Evolutionary conservation across 1,140 invertebrate species (phyloP).

Genomic region (Eriocheir sinensis): DNA sequence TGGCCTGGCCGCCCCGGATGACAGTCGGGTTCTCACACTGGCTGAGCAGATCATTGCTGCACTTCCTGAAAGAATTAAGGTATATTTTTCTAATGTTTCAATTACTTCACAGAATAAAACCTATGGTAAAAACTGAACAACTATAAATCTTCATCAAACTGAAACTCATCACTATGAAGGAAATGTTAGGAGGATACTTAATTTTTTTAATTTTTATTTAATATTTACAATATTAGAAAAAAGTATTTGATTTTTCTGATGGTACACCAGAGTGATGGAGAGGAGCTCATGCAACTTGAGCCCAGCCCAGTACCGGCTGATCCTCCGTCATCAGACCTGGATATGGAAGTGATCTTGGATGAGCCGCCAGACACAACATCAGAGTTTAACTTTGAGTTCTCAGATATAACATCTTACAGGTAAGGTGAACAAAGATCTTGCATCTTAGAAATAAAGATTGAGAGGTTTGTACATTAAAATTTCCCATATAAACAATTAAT

Average conservation of each 20-base stretch:
- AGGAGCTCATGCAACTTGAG: constrained; percentile 78
- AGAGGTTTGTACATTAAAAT: too few species aligned
- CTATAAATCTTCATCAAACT: too few species aligned
- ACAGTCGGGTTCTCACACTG: constrained; percentile 90
- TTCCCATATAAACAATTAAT: too few species aligned
- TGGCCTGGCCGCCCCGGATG: constrained; percentile 72
- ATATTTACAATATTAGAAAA: not conserved
- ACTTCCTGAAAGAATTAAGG: constrained; percentile 97
- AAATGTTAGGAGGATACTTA: not conserved
- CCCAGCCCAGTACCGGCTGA: constrained; percentile 70
- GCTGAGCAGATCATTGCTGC: constrained; percentile 99
- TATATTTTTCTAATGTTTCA: too few species aligned
- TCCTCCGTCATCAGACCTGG: constrained; percentile 73
- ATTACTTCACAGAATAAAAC: too few species aligned
- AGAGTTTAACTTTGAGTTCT: constrained; percentile 90
- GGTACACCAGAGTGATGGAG: constrained; percentile 75
- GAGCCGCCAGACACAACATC: constrained; percentile 81
- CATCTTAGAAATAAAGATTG: too few species aligned
- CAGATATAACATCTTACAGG: constrained; percentile 85
- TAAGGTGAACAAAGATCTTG: constrained; percentile 1
- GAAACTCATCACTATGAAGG: constrained; percentile 83
- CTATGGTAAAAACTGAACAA: too few species aligned
- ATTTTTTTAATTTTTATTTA: not conserved
- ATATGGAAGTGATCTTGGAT: constrained; percentile 79
- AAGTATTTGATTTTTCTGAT: not conserved